These are phyloP conservation scores for Thalassarche chlororhynchos DNA, from an alignment of 2,113 vertebrate species.

Conservation along the genomic window DNA sequence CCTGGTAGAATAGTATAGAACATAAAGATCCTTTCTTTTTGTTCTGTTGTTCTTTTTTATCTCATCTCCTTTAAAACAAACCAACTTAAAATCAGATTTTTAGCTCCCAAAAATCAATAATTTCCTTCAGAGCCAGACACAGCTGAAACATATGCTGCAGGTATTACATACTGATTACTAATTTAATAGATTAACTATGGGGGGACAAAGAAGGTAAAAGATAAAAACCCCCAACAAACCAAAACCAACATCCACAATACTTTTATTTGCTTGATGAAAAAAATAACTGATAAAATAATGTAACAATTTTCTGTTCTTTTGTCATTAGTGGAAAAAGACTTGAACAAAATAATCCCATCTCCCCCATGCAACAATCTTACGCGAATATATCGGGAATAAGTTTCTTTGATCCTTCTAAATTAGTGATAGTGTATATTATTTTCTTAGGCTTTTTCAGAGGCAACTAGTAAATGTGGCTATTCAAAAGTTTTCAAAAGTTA, in stretches of 20 bases:
- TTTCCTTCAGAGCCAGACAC: neutral
- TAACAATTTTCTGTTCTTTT: neutral
- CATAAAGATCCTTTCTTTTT: neutral
- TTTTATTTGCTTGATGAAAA: neutral
- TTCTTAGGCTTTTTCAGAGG: neutral
- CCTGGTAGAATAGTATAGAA: neutral
- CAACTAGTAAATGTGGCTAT: neutral
- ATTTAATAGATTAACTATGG: neutral
- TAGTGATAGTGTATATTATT: neutral
- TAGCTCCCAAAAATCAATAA: neutral
- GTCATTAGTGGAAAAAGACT: neutral
- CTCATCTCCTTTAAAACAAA: neutral
- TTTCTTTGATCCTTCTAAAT: neutral
- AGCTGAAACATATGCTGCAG: neutral
- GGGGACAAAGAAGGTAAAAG: neutral
- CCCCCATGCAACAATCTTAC: rapidly evolving
- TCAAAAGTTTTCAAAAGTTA: neutral
- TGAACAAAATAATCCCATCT: neutral
- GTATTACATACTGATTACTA: neutral
- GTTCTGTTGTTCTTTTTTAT: neutral
- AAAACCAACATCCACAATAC: neutral
- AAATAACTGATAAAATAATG: neutral
- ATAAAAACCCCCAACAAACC: too few relatives aligned
- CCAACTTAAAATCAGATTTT: neutral
- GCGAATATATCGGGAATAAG: neutral